A percentile compares a stretch with the other conserved stretches of the same genome.
Evolutionary conservation across 30 jellyfish, hydroid and myxozoan genomes (phyloP).

Genomic region (Sanderia malayensis): DNA sequence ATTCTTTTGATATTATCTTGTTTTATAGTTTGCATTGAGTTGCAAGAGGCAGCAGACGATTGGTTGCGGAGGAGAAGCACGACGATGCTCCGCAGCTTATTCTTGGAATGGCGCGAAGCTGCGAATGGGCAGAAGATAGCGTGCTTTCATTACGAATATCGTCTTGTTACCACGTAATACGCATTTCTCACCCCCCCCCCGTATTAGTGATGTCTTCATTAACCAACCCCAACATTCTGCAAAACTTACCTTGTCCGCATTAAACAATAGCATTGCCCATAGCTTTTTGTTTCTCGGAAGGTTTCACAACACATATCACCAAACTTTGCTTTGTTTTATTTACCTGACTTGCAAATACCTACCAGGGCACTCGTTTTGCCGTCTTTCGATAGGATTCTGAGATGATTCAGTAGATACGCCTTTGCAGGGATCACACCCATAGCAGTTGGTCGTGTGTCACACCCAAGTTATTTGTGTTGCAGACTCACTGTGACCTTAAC

Average conservation of each 20-base stretch:
- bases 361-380: neutral
- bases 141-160: constrained; percentile 31
- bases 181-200: no score
- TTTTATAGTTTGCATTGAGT: constrained; percentile 8
- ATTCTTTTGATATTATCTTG: neutral
- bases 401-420: neutral
- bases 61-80: constrained; percentile 4
- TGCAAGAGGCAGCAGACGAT: neutral
- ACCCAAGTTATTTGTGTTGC: no score
- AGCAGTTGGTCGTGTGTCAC: no score
- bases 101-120: constrained; percentile 43
- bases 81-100: neutral
- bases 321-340: no score
- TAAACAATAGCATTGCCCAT: no score
- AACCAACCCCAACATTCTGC: no score
- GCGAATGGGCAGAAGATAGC: constrained; percentile 25
- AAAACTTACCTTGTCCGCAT: no score
- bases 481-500: neutral
- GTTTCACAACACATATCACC: no score
- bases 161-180: constrained; percentile 15
- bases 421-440: no score
- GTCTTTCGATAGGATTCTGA: neutral
- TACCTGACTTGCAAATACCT: neutral
- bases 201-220: no score
- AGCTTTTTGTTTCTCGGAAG: no score